phyloP scores from a whole-genome alignment of 1,140 invertebrate genomes.

The Arctopsyche grandis region DNA sequence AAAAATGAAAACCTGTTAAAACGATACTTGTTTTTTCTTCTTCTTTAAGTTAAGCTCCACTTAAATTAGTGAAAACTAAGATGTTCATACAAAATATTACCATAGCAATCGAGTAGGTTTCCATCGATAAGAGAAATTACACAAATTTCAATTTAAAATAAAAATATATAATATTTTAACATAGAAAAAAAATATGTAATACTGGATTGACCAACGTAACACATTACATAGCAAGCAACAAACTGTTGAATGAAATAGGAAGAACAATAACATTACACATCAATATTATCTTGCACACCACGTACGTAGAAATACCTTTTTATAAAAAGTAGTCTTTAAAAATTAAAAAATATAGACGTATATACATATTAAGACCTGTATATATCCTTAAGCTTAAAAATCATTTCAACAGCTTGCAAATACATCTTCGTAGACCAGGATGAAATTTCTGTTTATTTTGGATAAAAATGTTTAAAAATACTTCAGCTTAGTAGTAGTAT shows the following conservation, averaged over 20 bases:
- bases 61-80: too few relatives aligned
- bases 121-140: too few relatives aligned
- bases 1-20: too few relatives aligned
- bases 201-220: not conserved
- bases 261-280: constrained; percentile 11
- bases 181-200: constrained; percentile 1
- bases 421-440: constrained; percentile 16
- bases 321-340: constrained; percentile 23
- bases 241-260: not conserved
- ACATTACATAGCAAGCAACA: too few relatives aligned
- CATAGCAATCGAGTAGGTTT: too few relatives aligned
- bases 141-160: not conserved
- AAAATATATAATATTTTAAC: not conserved
- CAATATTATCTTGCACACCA: constrained; percentile 1
- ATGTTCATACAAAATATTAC: too few relatives aligned
- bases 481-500: constrained; percentile 32
- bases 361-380: constrained; percentile 20
- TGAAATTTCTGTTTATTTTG: constrained; percentile 7
- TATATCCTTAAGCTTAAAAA: constrained; percentile 25
- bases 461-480: constrained; percentile 29
- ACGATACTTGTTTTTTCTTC: too few relatives aligned
- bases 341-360: constrained; percentile 13
- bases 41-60: too few relatives aligned
- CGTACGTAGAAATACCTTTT: not conserved
- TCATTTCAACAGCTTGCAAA: constrained; percentile 10